Evolutionary conservation across 2,888 invertebrate genomes (phyloP), one percentile per base, ranked within the genome.

Genomic region (Phengaris arion): DNA sequence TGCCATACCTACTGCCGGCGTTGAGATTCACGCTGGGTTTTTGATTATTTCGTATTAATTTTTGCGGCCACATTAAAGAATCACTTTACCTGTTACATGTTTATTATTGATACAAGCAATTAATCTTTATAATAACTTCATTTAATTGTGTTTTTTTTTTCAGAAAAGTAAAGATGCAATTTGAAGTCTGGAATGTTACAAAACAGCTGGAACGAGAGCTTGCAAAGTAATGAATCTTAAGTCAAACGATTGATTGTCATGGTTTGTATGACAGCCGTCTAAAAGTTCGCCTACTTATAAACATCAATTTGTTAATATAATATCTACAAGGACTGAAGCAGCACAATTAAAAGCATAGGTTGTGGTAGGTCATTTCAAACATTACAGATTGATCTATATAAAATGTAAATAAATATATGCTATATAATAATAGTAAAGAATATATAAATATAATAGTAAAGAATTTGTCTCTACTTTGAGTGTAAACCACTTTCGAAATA

Each of bases 11-110:
- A 75, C 57, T 4, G 57, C 45, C 8, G 48, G 54, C 54, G 69
- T 55, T 70, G 72, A 75, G 55, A 57, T 69, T 70, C 69, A 64
- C 15, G 74, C 59, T 74, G 64, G 55, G 48, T 51, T 64, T 64
- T 74, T 64, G 74, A 74, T 72, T 54, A 72, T 72, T 72, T 13
- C 35, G 64, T 12, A 64, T 51, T 72, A 52, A 52, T 51, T 52
- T 72, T 52, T 51, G 54, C 72, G 72, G 54, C 8, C 51, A 72
- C 72, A 52, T 52, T 54, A 52, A 54, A 72, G 35, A 35, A 35
- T 52, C 52, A 10, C 13, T 15, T 52, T 69, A 22, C 35, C 22
- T 35, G 10, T 72, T 69, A 48, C 46, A 48, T 45, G 15, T 69
- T 48, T 48, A 69, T 69, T 69, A 48, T 69, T 69, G 6, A 48